Percentiles rank a stretch among this genome's conserved stretches.
Conservation (phyloP, 2,797 vertebrate genomes). For the Hippocampus kuda region DNA sequence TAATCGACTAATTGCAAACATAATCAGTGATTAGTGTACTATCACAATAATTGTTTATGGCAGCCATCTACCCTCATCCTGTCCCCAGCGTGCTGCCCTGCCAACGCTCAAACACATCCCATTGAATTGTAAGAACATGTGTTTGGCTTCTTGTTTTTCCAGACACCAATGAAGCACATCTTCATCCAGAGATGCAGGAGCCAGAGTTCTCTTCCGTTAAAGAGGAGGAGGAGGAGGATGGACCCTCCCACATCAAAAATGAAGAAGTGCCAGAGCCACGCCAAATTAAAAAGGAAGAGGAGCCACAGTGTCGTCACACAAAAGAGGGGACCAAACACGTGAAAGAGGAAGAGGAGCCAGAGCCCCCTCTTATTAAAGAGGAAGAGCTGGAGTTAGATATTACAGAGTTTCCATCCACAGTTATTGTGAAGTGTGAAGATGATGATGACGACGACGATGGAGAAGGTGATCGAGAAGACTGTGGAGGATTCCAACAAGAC, state of each 20-base stretch:
- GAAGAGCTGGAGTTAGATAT: not conserved
- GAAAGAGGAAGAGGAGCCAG: no score
- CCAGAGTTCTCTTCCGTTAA: not conserved
- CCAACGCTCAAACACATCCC: no score
- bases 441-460: not conserved
- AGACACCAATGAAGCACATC: not conserved
- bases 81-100: no score
- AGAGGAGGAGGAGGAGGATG: not conserved
- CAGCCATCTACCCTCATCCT: no score
- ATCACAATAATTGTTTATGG: no score
- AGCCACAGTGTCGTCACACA: no score
- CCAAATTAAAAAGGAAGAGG: no score
- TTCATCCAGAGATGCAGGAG: not conserved
- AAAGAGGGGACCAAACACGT: no score
- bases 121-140: no score
- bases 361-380: not conserved
- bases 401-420: not conserved
- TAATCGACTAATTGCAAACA: no score
- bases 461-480: not conserved
- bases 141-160: not conserved
- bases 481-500: not conserved
- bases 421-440: not conserved
- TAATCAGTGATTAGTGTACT: no score
- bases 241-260: no score
- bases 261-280: not conserved